phyloP scores from a whole-genome alignment of 2,888 invertebrate genomes.

The Latrodectus hesperus region DNA sequence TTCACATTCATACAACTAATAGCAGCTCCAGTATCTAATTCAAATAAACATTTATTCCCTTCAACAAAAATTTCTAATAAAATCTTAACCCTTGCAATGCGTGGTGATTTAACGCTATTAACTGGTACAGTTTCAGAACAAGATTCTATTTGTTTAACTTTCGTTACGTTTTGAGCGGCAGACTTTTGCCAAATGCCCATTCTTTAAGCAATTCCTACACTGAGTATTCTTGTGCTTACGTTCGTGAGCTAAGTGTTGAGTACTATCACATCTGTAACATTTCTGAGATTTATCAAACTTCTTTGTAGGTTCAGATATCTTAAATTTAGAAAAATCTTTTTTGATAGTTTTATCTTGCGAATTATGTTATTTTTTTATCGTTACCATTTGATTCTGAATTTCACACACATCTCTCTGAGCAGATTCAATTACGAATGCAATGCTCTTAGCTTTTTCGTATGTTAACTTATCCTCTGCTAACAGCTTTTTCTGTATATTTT shows the following conservation, averaged over 20 bases:
- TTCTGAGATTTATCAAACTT: no score
- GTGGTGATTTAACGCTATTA: slow-evolving; percentile 50
- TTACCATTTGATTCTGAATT: no score
- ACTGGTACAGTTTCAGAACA: slow-evolving; percentile 46
- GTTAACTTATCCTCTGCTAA: slow-evolving; percentile 56
- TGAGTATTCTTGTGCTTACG: slow-evolving; percentile 44
- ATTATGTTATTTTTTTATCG: no score
- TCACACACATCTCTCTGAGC: slow-evolving; percentile 24
- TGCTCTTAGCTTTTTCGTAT: slow-evolving; percentile 48
- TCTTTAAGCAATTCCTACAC: slow-evolving; percentile 37
- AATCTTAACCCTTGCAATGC: slow-evolving; percentile 42
- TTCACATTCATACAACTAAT: slow-evolving; percentile 26
- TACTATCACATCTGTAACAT: slow-evolving; percentile 26
- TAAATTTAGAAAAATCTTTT: no score
- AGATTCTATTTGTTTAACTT: slow-evolving; percentile 50
- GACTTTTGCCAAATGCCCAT: slow-evolving; percentile 27
- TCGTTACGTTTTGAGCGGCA: slow-evolving; percentile 26
- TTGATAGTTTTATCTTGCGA: no score
- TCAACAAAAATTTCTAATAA: slow-evolving; percentile 32
- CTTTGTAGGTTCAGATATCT: no score
- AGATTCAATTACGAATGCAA: slow-evolving; percentile 22
- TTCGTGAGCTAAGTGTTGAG: slow-evolving; percentile 37
- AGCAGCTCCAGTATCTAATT: slow-evolving; percentile 28
- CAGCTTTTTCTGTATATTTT: slow-evolving; percentile 56
- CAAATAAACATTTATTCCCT: slow-evolving; percentile 26